A percentile compares a stretch with the other conserved stretches of the same genome.
Evolutionary conservation across 2,113 vertebrate genomes (phyloP).

Genomic region (Arizona elegans): DNA sequence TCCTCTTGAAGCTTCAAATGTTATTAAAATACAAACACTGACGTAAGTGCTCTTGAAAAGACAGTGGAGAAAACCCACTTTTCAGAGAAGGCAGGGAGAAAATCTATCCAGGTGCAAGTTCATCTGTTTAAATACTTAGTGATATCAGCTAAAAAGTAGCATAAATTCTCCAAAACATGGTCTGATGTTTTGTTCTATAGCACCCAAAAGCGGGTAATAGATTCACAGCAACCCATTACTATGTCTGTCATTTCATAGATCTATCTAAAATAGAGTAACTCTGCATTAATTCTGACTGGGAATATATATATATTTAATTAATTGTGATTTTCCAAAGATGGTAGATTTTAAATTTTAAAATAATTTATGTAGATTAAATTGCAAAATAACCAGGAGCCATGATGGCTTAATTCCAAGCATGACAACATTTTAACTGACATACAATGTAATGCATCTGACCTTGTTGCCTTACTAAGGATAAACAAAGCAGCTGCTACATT

Average conservation of each 20-base stretch:
- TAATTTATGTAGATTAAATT: not conserved
- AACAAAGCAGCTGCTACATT: not conserved
- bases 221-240: not conserved
- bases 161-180: not conserved
- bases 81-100: not conserved
- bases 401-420: not conserved
- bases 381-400: not conserved
- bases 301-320: slow-evolving; percentile 15
- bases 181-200: not conserved
- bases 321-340: not conserved
- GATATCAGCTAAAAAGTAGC: not conserved
- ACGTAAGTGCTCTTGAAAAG: not conserved
- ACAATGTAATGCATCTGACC: not conserved
- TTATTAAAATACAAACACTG: not conserved
- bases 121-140: not conserved
- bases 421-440: not conserved
- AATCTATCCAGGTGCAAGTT: not conserved
- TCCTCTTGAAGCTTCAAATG: not conserved
- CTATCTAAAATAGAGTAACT: not conserved
- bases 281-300: not conserved
- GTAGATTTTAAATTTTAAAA: not conserved
- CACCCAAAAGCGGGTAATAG: not conserved
- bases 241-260: not conserved
- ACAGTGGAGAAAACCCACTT: not conserved
- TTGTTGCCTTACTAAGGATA: not conserved